Percentiles rank a stretch among this genome's conserved stretches.
Conservation (phyloP, 2,113 vertebrate genomes). For the Microcebus murinus region DNA sequence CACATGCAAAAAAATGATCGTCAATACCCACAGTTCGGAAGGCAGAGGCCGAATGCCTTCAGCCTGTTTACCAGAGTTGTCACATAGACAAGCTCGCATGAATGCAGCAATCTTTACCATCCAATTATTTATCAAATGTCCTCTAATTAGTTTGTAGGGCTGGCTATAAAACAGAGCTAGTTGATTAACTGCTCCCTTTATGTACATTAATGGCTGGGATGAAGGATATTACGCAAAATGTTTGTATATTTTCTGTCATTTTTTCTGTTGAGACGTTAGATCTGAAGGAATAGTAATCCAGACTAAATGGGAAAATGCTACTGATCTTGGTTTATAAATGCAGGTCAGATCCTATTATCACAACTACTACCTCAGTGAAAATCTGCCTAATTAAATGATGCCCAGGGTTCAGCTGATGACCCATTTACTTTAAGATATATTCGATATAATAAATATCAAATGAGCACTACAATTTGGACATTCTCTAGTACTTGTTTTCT, state of each 20-base stretch:
- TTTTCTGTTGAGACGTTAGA: background rate
- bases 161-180: slow-evolving; percentile 37
- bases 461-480: background rate
- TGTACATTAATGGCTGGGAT: background rate
- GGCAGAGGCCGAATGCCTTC: background rate
- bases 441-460: background rate
- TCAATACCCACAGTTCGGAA: background rate
- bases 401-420: background rate
- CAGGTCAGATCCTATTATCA: background rate
- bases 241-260: background rate
- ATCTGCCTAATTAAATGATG: background rate
- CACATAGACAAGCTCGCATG: background rate
- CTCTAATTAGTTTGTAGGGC: background rate
- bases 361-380: slow-evolving; percentile 19
- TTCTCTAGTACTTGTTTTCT: background rate
- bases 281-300: background rate
- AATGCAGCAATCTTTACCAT: background rate
- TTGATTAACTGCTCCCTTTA: background rate
- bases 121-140: background rate
- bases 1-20: background rate
- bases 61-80: background rate
- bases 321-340: background rate
- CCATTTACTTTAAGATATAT: background rate
- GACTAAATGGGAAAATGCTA: background rate
- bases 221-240: background rate